Base-by-base conservation (phyloP, 2,888 invertebrate genomes). In the Mongoloraphidia duomilia region DNA sequence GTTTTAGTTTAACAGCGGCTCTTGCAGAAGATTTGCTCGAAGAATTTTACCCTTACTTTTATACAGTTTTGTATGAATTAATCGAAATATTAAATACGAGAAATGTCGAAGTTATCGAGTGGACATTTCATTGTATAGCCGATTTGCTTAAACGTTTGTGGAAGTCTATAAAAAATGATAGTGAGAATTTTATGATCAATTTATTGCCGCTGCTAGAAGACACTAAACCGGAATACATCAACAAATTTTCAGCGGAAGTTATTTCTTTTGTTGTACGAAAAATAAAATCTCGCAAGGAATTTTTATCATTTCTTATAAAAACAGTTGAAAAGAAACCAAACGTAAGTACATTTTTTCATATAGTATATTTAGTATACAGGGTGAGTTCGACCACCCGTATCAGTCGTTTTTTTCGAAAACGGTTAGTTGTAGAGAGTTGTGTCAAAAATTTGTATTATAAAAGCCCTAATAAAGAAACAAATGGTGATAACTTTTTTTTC, bases 241-340 rank as follows among this genome's bases (percentile, higher is more conserved):
- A 87, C 56, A 85, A 85, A 61, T 97, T 96, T 76, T 93, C 95
- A 5, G 91, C 93, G 0, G 94, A 96, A 69, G 89, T 93, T 66
- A 95, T 96, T 73, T 87, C 95, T 1, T 96, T 92, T 72, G 84
- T 97, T 2, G 86, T 92, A 3, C 74, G 95, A 55, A 91, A 91
- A 73, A 82, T 90, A 10, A 82, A 80, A 56, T 86, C 93, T 58
- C 84, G 82, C 58, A 75, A 79, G 34, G 76, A 76, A 46, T 83
- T 94, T 63, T 65, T 93, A 39, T 72, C 74, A 42, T 71, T 84
- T 41, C 66, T 92, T 39, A 66, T 93, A 37, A 72, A 72, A 55
- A 77, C 79, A 47, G 71, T 92, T 37, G 69, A 79, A 54, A 72
- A 71, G 11, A 76, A 79, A 62, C 74, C 78, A 59, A 78, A 84